Evolutionary conservation across 92 coral and sea anemone species (phyloP).

Genomic region (Scolanthus callimorphus): DNA sequence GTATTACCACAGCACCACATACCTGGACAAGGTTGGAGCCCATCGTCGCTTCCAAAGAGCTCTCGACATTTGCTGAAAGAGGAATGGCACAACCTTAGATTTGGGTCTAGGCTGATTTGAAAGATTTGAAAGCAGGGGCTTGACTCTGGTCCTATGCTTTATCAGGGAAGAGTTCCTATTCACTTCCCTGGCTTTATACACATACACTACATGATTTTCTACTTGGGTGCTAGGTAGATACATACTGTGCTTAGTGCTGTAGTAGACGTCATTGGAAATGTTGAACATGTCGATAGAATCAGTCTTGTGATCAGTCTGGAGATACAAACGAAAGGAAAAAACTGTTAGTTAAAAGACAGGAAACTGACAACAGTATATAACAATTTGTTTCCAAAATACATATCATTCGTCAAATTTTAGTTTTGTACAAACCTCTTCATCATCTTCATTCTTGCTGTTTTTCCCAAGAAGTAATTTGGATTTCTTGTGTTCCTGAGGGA

Average conservation of each 20-base stretch:
- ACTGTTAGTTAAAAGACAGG: not conserved
- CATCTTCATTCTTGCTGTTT: slow-evolving; percentile 81
- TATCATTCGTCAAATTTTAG: too few relatives aligned
- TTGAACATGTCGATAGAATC: slow-evolving; percentile 80
- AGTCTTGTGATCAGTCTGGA: slow-evolving; percentile 25
- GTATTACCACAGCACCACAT: slow-evolving; percentile 1
- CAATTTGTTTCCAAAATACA: too few relatives aligned
- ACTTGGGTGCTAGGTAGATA: too few relatives aligned
- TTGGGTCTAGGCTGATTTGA: too few relatives aligned
- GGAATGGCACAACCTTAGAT: too few relatives aligned
- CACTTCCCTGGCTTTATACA: too few relatives aligned
- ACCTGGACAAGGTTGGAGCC: slow-evolving; percentile 98
- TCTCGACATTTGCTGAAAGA: slow-evolving; percentile 76
- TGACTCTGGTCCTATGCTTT: too few relatives aligned
- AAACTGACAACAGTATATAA: too few relatives aligned
- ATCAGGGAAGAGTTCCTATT: too few relatives aligned
- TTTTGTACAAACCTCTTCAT: slow-evolving; percentile 39
- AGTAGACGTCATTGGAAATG: slow-evolving; percentile 88
- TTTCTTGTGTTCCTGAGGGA: slow-evolving; percentile 72
- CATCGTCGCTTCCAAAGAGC: slow-evolving; percentile 87
- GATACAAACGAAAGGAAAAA: not conserved
- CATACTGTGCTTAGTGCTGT: slow-evolving; percentile 95
- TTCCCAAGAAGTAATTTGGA: slow-evolving; percentile 93
- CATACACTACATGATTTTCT: too few relatives aligned
- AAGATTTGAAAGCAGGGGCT: too few relatives aligned